Evolutionary conservation across 2,113 vertebrate genomes (phyloP).

Genomic region (Trematomus loennbergii): DNA sequence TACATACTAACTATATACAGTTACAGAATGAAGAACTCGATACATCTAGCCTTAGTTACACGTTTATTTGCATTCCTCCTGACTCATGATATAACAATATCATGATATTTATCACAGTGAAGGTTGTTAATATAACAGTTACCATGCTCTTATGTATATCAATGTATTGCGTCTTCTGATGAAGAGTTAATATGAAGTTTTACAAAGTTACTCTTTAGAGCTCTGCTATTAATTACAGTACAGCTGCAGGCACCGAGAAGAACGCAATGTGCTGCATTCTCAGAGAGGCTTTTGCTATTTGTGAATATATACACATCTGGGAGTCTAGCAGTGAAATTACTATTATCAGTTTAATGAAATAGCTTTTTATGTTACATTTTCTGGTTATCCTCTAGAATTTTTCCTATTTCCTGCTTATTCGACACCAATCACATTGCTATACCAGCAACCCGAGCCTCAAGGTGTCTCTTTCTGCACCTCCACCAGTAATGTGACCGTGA

Average conservation of each 20-base stretch:
- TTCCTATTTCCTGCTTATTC: not conserved
- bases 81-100: no score
- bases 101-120: not conserved
- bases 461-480: not conserved
- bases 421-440: not conserved
- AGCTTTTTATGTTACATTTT: not conserved
- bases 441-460: not conserved
- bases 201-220: not conserved
- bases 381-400: no score
- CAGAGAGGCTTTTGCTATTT: not conserved
- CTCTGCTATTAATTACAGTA: constrained; percentile 2
- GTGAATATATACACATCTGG: not conserved
- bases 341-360: not conserved
- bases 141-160: not conserved
- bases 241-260: not conserved
- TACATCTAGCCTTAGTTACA: not conserved
- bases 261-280: not conserved
- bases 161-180: not conserved
- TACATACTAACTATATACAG: no score
- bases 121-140: not conserved
- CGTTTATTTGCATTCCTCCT: not conserved
- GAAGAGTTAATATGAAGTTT: not conserved
- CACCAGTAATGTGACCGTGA: not conserved
- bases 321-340: not conserved
- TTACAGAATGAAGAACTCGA: not conserved